Conservation (phyloP, 2,888 invertebrate genomes). For the Torymus aiolomorphi region DNA sequence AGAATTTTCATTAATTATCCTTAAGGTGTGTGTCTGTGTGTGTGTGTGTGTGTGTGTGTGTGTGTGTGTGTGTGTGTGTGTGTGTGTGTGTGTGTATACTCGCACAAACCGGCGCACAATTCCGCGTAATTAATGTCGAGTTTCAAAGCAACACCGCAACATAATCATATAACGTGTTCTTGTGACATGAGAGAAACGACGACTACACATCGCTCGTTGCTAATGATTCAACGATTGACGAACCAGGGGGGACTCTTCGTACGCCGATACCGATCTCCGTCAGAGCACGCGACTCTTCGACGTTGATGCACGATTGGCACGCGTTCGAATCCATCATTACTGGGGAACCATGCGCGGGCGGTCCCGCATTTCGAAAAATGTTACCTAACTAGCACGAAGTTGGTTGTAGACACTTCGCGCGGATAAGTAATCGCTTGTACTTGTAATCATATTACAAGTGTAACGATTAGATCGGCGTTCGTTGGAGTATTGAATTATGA, state of each 20-base stretch:
- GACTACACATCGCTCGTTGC: conserved; percentile 20
- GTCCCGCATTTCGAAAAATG: neutral
- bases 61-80: too few relatives aligned
- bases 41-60: too few relatives aligned
- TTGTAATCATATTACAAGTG: neutral
- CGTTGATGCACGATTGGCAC: conserved; percentile 46
- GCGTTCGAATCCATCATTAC: conserved; percentile 32
- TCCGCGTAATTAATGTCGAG: too few relatives aligned
- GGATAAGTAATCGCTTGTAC: neutral
- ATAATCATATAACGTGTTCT: neutral
- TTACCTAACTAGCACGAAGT: too few relatives aligned
- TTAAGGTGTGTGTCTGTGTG: too few relatives aligned
- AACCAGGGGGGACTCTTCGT: conserved; percentile 25
- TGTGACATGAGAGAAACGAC: neutral
- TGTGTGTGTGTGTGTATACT: too few relatives aligned
- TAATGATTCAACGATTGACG: conserved; percentile 49
- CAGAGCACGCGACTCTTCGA: neutral
- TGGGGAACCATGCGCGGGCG: neutral
- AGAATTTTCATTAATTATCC: too few relatives aligned
- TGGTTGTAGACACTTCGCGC: too few relatives aligned
- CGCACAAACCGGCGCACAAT: too few relatives aligned
- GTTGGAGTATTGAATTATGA: too few relatives aligned
- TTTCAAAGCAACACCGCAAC: neutral
- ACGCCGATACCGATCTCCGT: conserved; percentile 37
- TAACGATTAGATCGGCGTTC: neutral